A percentile compares a stretch with the other conserved stretches of the same genome.
phyloP scores from a whole-genome alignment of 2,797 vertebrate genomes.

The Ctenosaura bakeri region DNA sequence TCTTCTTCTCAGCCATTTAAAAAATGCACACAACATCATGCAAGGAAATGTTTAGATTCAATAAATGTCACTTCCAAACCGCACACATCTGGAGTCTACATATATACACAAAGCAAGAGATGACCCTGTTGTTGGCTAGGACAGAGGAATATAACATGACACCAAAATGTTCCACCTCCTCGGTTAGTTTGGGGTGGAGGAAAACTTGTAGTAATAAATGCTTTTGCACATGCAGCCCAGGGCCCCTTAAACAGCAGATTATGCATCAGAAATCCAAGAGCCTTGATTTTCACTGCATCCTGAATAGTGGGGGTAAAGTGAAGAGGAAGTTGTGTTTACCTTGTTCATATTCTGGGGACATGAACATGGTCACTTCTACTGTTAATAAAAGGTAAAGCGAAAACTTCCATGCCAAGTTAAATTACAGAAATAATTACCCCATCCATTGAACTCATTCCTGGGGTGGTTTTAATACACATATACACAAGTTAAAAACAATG shows the following conservation, averaged over 20 bases:
- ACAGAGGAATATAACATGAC: background rate
- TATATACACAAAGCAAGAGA: conserved; percentile 65
- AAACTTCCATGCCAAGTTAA: background rate
- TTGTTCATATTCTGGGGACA: background rate
- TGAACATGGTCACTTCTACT: background rate
- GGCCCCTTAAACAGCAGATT: background rate
- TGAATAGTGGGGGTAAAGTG: no score
- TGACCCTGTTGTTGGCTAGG: background rate
- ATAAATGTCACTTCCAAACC: conserved; percentile 45
- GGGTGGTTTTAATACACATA: background rate
- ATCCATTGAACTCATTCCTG: background rate
- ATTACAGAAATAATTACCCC: background rate
- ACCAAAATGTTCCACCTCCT: background rate
- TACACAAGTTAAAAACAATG: background rate
- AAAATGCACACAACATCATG: background rate
- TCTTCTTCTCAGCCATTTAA: background rate
- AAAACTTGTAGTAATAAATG: conserved; percentile 1
- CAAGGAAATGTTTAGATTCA: conserved; percentile 45
- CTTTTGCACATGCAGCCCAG: background rate
- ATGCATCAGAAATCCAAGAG: rapidly evolving
- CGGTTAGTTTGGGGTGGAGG: no score
- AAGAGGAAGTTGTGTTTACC: background rate
- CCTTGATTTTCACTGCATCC: background rate
- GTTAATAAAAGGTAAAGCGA: background rate
- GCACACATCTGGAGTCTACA: conserved; percentile 63